Conservation (phyloP, 1,140 invertebrate genomes). For the Fopius arisanus region DNA sequence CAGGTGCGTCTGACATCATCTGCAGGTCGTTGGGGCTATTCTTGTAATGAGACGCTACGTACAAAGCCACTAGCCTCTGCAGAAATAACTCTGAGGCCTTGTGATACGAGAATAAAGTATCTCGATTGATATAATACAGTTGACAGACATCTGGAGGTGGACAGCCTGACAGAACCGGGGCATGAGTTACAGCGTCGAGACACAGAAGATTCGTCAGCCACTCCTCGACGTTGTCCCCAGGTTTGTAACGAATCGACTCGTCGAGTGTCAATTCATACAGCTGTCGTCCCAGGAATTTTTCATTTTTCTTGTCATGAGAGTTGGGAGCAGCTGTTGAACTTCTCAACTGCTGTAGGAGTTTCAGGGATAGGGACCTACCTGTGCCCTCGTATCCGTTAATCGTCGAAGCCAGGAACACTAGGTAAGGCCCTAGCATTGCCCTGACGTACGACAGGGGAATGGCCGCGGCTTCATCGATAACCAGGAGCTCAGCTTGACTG, state of each 20-base stretch:
- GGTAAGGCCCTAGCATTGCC: constrained; percentile 88
- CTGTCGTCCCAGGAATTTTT: constrained; percentile 57
- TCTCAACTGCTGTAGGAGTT: constrained; percentile 90
- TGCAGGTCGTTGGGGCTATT: constrained; percentile 99
- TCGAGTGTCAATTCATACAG: constrained; percentile 77
- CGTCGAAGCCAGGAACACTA: constrained; percentile 96
- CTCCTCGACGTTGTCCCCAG: constrained; percentile 86
- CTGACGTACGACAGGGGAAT: constrained; percentile 96
- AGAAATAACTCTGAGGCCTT: constrained; percentile 95
- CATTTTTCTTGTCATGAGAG: constrained; percentile 57
- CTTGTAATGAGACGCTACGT: constrained; percentile 98
- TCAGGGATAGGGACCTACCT: constrained; percentile 93
- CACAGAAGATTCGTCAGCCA: constrained; percentile 95
- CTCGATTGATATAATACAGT: constrained; percentile 90
- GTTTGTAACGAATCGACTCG: constrained; percentile 94
- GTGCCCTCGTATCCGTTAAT: constrained; percentile 99
- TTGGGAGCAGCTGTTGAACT: constrained; percentile 66
- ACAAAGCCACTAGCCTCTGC: constrained; percentile 90
- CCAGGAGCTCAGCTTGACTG: constrained; percentile 91
- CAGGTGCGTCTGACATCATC: constrained; percentile 98
- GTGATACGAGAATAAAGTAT: constrained; percentile 97
- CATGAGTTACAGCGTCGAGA: constrained; percentile 80
- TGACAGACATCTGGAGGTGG: constrained; percentile 90
- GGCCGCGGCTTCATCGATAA: constrained; percentile 99
- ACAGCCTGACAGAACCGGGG: constrained; percentile 76